A percentile compares a stretch with the other conserved stretches of the same genome.
phyloP scores from a whole-genome alignment of 2,113 vertebrate species.

The Felis chaus region DNA sequence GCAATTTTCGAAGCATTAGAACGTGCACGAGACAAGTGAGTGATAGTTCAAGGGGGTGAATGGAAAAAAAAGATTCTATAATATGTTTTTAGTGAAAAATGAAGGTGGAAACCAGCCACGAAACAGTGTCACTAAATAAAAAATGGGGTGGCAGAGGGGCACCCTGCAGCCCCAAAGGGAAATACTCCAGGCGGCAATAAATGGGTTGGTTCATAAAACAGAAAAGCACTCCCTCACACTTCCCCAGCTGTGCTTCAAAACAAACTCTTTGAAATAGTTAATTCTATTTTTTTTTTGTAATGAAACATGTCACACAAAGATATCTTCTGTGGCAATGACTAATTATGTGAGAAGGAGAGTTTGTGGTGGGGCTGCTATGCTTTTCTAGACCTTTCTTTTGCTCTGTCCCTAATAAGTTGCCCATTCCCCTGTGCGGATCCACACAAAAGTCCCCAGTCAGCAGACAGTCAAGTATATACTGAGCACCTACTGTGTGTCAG shows the following conservation, averaged over 20 bases:
- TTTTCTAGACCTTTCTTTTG: not conserved
- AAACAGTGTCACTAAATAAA: conserved; percentile 51
- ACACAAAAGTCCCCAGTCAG: not conserved
- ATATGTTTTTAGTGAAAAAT: conserved; percentile 60
- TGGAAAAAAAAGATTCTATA: conserved; percentile 23
- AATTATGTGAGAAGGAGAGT: not conserved
- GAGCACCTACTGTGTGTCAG: not conserved
- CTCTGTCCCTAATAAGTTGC: not conserved
- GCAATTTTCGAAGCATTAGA: conserved; percentile 59
- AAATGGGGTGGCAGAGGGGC: conserved; percentile 8
- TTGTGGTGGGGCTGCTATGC: not conserved
- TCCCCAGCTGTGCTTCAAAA: conserved; percentile 49
- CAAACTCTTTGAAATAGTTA: conserved; percentile 48
- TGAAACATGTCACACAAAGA: not conserved
- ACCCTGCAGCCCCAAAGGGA: not conserved
- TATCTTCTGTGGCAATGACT: conserved; percentile 1
- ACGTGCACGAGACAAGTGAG: conserved; percentile 8
- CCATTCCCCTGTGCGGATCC: not conserved
- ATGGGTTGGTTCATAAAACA: not conserved
- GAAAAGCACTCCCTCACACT: not conserved
- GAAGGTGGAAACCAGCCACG: conserved; percentile 33
- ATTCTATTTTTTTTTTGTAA: not conserved
- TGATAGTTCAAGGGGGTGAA: not conserved
- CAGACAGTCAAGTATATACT: not conserved
- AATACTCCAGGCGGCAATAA: not conserved